phyloP scores from a whole-genome alignment of 1,140 invertebrate species.

The Musca vetustissima region DNA sequence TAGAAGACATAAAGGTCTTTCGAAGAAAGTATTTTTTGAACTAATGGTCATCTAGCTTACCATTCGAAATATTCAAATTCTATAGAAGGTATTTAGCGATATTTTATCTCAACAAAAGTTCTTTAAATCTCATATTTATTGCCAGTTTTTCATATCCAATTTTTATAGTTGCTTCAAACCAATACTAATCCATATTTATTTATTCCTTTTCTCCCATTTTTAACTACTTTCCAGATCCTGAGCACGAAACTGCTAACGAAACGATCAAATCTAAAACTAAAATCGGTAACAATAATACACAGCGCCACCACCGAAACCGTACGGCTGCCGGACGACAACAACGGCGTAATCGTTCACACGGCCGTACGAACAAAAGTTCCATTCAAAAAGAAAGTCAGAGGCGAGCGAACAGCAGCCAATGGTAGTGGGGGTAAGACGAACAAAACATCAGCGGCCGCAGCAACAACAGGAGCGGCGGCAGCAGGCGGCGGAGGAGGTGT shows the following conservation, averaged over 20 bases:
- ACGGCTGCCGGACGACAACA: conserved; percentile 71
- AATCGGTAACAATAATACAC: conserved; percentile 82
- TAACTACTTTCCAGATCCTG: conserved; percentile 64
- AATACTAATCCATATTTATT: not conserved
- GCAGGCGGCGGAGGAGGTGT: not conserved
- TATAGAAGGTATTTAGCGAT: no score
- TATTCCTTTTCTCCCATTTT: not conserved
- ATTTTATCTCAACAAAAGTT: no score
- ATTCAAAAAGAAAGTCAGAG: conserved; percentile 72
- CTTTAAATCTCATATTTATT: no score
- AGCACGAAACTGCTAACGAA: conserved; percentile 78
- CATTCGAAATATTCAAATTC: no score
- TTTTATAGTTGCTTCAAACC: not conserved
- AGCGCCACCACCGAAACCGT: conserved; percentile 83
- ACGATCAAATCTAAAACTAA: conserved; percentile 73
- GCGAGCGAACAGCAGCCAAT: conserved; percentile 57
- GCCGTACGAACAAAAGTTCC: conserved; percentile 74
- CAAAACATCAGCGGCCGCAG: conserved; percentile 13
- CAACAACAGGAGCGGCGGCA: conserved; percentile 28
- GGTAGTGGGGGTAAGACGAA: not conserved
- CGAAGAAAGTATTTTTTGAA: no score
- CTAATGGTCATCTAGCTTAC: no score
- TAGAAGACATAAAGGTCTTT: no score
- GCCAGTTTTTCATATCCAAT: not conserved
- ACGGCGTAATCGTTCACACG: conserved; percentile 72